Base-by-base conservation (phyloP, 64 coral and sea anemone genomes). In the Cladopsammia gracilis region DNA sequence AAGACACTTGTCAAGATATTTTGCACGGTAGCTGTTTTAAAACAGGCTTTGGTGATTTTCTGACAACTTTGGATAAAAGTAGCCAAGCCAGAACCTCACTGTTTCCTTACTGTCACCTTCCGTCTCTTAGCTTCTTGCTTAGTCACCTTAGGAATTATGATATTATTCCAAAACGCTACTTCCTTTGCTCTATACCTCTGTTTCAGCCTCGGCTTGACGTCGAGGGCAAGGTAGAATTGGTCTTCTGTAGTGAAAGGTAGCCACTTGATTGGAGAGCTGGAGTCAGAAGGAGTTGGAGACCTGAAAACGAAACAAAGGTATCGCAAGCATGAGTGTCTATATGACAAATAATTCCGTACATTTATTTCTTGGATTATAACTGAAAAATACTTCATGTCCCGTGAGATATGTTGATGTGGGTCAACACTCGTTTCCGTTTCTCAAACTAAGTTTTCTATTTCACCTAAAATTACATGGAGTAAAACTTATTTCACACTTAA, bases 121-220 rank as follows among this genome's bases (percentile, higher is more conserved):
- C 14, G 4, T 82, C 34, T 50, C 50, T 82, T 82, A 53, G 58
- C 46, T 2, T 34, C 34, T 24, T 48, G 19, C 8, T 6, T 45
- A 4, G 20, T 49, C 48, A 48, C 20, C 52, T 95, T 90, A 2
- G 93, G 93, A 51, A 95, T 49, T 54, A 95, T 83, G 34, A 34
- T 34, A 4, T 71, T 73, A 19, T 90, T 90, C 93, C 93, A 95
- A 95, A 95, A 95, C 44, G 60, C 42, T 5, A 95, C 71, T 14
- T 86, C 59, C 18, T 83, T 77, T 9, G 87, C 71, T 70, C 88
- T 79, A 58, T 84, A 79, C 34, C 60, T 58, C 24, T 72, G 52
- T 7, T 60, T 82, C 58, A 87, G 8, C 67, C 79, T 87, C 18
- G 57, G 77, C 22, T 91, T 74, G 46, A 91, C n/a, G 52, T 50